phyloP scores from a whole-genome alignment of 2,797 vertebrate genomes.

The Propithecus deckenii region DNA sequence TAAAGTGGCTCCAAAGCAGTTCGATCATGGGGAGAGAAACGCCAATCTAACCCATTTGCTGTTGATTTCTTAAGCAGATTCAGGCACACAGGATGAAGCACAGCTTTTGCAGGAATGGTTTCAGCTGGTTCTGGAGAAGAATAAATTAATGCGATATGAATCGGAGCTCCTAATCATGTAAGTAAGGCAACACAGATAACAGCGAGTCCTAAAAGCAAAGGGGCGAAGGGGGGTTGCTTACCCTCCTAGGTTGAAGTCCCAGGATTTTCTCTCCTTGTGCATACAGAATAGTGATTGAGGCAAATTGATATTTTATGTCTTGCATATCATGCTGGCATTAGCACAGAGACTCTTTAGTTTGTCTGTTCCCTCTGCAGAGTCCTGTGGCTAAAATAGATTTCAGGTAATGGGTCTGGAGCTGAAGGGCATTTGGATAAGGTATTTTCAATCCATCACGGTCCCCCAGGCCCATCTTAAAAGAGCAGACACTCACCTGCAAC shows the following conservation, averaged over 20 bases:
- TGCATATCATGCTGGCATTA: constrained; percentile 82
- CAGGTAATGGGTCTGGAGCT: background rate
- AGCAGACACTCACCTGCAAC: background rate
- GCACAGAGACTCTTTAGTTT: constrained; percentile 29
- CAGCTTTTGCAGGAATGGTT: constrained; percentile 95
- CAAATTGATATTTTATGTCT: constrained; percentile 79
- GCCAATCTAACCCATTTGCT: constrained; percentile 74
- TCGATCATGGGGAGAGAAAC: constrained; percentile 62
- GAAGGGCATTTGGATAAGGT: background rate
- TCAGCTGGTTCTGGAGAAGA: constrained; percentile 96
- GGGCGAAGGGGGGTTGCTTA: background rate
- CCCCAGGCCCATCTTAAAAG: background rate
- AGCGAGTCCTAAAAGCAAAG: constrained; percentile 23
- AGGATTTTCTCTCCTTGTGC: constrained; percentile 64
- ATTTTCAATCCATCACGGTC: background rate
- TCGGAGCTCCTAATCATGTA: constrained; percentile 92
- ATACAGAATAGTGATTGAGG: constrained; percentile 79
- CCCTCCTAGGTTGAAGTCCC: constrained; percentile 38
- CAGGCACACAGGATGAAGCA: constrained; percentile 88
- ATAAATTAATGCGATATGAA: constrained; percentile 94
- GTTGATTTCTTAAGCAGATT: constrained; percentile 86
- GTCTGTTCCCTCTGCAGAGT: constrained; percentile 39
- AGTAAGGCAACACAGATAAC: constrained; percentile 80
- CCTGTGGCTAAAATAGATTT: constrained; percentile 39
- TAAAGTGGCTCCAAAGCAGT: constrained; percentile 44